Conservation (phyloP, 2,113 vertebrate species). For the Enhydra lutris region DNA sequence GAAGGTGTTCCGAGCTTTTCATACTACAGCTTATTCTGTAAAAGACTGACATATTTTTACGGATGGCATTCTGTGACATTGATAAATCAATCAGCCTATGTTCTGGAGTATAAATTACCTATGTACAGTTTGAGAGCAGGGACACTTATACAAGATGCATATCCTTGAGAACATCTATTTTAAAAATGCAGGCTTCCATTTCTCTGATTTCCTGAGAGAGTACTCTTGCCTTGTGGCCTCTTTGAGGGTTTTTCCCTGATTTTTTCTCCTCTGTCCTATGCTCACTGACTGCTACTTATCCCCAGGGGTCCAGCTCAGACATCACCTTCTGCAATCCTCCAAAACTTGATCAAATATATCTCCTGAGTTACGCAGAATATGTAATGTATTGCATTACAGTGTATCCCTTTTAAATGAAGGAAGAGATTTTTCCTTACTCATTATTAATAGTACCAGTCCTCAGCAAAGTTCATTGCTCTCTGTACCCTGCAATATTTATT, state of each 20-base stretch:
- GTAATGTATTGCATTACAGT: background rate
- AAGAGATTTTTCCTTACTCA: background rate
- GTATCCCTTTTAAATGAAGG: background rate
- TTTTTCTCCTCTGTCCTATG: background rate
- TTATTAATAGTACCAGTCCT: background rate
- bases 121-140: background rate
- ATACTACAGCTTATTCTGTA: background rate
- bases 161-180: background rate
- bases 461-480: background rate
- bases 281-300: background rate
- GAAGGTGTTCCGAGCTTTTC: background rate
- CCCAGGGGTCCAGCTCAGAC: background rate
- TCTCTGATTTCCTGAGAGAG: background rate
- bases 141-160: background rate
- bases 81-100: background rate
- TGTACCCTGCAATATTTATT: background rate
- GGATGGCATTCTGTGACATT: background rate
- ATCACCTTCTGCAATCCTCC: background rate
- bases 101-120: background rate
- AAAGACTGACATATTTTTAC: conserved; percentile 3
- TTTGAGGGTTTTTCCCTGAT: background rate
- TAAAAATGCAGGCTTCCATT: background rate
- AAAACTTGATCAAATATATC: background rate
- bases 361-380: background rate
- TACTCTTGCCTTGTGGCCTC: background rate